Base-by-base conservation (phyloP, 2,113 vertebrate species). In the Atlantisia rogersi region DNA sequence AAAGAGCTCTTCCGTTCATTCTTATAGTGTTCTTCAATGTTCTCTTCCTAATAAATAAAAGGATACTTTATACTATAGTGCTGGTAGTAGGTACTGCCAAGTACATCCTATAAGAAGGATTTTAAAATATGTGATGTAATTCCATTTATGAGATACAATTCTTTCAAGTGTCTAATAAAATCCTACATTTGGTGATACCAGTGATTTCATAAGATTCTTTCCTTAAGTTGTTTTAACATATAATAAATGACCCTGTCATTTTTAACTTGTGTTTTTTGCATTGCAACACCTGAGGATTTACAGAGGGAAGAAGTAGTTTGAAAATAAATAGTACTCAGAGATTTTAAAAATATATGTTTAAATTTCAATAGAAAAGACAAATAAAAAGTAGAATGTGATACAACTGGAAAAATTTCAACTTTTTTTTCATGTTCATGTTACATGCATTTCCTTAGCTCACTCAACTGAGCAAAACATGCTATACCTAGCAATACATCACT, bases 321-420 rank as follows among this genome's bases (percentile, higher is more conserved):
- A 64, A 95, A 92, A 48, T 28, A 76, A 62, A 56, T 78, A 48
- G 8, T 56, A 40, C 81, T 82, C 39, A 94, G 63, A 94, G 76
- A 80, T 59, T 93, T 70, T 7, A 90, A 94, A 94, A 69, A 80
- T 21, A 9, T 37, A 11, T 59, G 24, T 56, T 96, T 90, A 90
- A 44, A 96, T 90, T 95, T 95, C 52, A 84, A 67, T 82, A 42
- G 69, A 62, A 94, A 96, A 3, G 5, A 40, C 8, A 91, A 95
- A 70, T 42, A 24, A 62, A 86, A 96, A 58, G 29, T 71, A 91
- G 39, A 79, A 78, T 24, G 40, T 81, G 48, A 93, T 94, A 82
- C 20, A 90, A 32, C 19, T 81, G 69, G 82, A 95, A 82, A 82
- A 62, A 53, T 74, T 65, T 46, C 53, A 91, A 79, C 81, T 18